Conservation (phyloP, 2,113 vertebrate genomes). For the Labrus mixtus region DNA sequence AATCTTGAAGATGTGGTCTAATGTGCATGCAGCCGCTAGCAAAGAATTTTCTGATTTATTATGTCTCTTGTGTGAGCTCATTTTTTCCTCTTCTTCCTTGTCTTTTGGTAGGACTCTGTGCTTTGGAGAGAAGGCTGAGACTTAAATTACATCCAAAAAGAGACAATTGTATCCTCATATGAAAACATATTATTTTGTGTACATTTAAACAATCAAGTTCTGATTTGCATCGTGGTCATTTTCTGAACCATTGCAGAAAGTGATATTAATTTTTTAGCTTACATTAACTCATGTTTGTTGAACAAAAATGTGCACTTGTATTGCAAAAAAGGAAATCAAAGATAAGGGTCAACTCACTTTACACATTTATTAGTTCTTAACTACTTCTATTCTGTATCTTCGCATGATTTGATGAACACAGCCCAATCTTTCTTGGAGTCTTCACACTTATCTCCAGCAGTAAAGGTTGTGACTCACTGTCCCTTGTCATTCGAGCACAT, state of each 20-base stretch:
- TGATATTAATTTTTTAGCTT: no score
- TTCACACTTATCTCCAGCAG: slow-evolving; percentile 20
- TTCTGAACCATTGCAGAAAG: no score
- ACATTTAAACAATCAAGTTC: neutral
- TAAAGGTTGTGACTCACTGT: slow-evolving; percentile 31
- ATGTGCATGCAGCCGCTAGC: slow-evolving; percentile 99
- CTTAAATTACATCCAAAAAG: slow-evolving; percentile 32
- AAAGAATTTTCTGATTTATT: slow-evolving; percentile 95
- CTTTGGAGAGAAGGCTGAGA: slow-evolving; percentile 28
- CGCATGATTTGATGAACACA: neutral
- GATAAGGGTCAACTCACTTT: neutral
- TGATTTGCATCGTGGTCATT: no score
- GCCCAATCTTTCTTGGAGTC: neutral
- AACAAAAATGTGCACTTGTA: neutral
- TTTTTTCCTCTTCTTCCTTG: slow-evolving; percentile 60
- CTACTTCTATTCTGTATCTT: neutral
- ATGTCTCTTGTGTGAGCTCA: slow-evolving; percentile 78
- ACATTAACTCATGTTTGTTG: neutral
- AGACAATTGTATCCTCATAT: neutral
- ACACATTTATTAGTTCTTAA: neutral
- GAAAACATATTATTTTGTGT: neutral
- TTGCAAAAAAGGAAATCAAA: neutral
- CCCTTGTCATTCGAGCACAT: slow-evolving; percentile 48
- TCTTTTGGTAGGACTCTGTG: slow-evolving; percentile 58
- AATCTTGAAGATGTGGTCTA: slow-evolving; percentile 99